Base-by-base conservation (phyloP, 2,113 vertebrate species). In the Enhydra lutris region DNA sequence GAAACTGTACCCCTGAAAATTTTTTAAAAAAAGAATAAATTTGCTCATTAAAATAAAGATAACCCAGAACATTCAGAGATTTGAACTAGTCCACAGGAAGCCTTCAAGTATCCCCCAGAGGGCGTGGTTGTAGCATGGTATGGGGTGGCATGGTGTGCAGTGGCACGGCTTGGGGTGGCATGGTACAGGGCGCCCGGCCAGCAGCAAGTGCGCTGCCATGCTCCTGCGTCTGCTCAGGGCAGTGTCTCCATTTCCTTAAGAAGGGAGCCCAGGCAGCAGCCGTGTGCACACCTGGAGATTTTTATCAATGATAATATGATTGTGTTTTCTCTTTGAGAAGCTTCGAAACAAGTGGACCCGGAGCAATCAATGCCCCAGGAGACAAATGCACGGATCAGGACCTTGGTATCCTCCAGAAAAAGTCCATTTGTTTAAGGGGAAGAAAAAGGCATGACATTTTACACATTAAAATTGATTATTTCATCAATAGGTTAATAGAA, bases 401-500 rank as follows among this genome's bases (percentile, higher is more conserved):
- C 92, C 94, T 97, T 67, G 23, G 96, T 81, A 45, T 88, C 96
- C 74, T 95, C 45, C 92, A 15, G 23, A 2, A 85, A 85, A 85
- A 29, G 65, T 94, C 92, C 96, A 98, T 98, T 98, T 98, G 96
- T 98, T 98, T 89, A n/a, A 85, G 83, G 95, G 59, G 76, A 92
- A 96, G 95, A 93, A 98, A 97, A 97, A 97, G 93, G 91, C 98
- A 47, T 97, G 98, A 96, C 97, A 98, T 88, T 89, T 94, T 59
- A 8, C 97, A 89, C 97, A 80, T 98, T 82, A 78, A 96, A 98
- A 98, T 98, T 94, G 98, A 98, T 99, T 98, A 98, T 99, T 99
- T 98, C 98, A 98, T 99, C 98, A 98, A 98, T 98, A 98, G 98
- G 98, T 98, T 98, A 98, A 98, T 99, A 98, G 98, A 98, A 98